Evolutionary conservation across 2,113 vertebrate species (phyloP), one percentile per base, ranked within the genome.

Genomic region (Mormoops blainvillei): DNA sequence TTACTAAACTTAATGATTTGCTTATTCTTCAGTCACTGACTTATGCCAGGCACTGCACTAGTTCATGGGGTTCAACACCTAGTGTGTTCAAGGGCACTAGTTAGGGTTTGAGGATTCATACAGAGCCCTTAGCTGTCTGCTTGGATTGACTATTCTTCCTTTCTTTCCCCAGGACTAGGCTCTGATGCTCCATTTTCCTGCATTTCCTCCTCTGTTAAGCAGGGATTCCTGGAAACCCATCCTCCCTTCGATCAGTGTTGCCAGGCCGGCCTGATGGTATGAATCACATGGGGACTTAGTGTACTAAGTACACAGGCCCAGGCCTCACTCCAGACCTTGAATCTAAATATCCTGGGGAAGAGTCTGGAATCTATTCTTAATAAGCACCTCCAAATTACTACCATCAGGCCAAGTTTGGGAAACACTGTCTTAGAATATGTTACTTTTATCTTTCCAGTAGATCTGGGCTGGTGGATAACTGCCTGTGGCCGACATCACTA

Each of bases 401-500:
- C 84, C 50, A 90, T 58, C 58, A 67, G 41, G 41, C 61, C 71
- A 95, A 78, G 58, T 96, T 95, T 95, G 85, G 71, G 81, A 94
- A 97, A 94, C 71, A 85, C 91, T 91, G 48, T 91, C 93, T 96
- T 87, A 92, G 88, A 92, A 94, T 24, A 95, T 81, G 86, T 94
- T 77, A 54, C 96, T 97, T 95, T 97, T 89, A 94, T 94, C 91
- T 97, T 85, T 92, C 52, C 31, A 41, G 71, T 61, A 65, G 70
- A 88, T 95, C 91, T 95, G 81, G 80, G 26, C 83, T 95, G 48
- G 81, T 4, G 13, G 88, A 76, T 85, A 95, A 95, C 76, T 94
- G 93, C 96, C 97, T 33, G 8, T 88, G 82, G 95, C 93, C 81
- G 84, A 54, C 71, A 97, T 95, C 86, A 95, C 96, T 97, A 97